These are phyloP conservation scores for Neodiprion fabricii DNA, from an alignment of 1,140 invertebrate genomes.

Conservation along the genomic window DNA sequence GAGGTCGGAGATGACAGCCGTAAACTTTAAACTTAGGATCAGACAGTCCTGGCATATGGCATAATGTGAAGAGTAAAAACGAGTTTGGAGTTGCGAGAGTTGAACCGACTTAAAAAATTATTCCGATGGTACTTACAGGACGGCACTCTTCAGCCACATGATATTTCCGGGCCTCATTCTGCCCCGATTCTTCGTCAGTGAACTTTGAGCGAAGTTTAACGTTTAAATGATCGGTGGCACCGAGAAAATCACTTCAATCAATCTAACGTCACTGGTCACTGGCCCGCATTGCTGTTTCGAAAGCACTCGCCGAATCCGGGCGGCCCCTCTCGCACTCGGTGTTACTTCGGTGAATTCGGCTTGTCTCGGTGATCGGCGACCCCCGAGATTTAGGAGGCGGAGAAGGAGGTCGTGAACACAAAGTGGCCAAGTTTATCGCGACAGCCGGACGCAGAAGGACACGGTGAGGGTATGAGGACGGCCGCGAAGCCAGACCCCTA, in stretches of 20 bases:
- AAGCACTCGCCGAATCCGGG: neutral
- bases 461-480: slow-evolving; percentile 61
- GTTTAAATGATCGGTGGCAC: slow-evolving; percentile 28
- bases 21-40: too few relatives aligned
- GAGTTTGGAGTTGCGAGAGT: too few relatives aligned
- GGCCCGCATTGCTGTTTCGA: slow-evolving; percentile 40
- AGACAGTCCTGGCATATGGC: too few relatives aligned
- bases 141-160: slow-evolving; percentile 53
- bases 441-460: slow-evolving; percentile 41
- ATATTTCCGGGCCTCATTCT: slow-evolving; percentile 43
- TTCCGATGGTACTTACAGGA: slow-evolving; percentile 49
- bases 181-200: slow-evolving; percentile 23
- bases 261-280: slow-evolving; percentile 47
- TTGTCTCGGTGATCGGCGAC: slow-evolving; percentile 26
- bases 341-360: slow-evolving; percentile 24
- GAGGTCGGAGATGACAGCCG: too few relatives aligned
- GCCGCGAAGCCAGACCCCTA: slow-evolving; percentile 58
- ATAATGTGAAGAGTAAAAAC: too few relatives aligned
- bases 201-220: slow-evolving; percentile 16
- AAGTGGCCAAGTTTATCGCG: slow-evolving; percentile 30
- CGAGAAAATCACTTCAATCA: slow-evolving; percentile 18
- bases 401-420: slow-evolving; percentile 29
- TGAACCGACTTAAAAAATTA: neutral
- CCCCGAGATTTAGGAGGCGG: slow-evolving; percentile 22
- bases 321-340: slow-evolving; percentile 19